A percentile compares a stretch with the other conserved stretches of the same genome.
Evolutionary conservation across 1,140 invertebrate genomes (phyloP).

Genomic region (Temnothorax longispinosus): DNA sequence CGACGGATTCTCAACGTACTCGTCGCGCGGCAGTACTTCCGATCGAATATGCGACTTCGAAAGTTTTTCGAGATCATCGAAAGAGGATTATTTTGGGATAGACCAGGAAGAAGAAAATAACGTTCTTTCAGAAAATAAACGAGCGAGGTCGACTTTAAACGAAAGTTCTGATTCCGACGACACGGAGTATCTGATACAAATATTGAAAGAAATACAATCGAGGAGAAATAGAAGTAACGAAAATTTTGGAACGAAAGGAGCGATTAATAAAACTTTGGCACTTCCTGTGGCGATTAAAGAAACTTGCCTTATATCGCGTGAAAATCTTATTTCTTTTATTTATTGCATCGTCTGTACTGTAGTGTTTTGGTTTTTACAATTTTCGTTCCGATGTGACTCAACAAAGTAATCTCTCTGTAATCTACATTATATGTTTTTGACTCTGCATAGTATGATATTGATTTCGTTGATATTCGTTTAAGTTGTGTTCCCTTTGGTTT

Average conservation of each 20-base stretch:
- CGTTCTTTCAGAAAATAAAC: background rate
- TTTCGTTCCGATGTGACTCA: slow-evolving; percentile 69
- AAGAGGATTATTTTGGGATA: background rate
- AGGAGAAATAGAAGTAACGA: background rate
- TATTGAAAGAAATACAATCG: no score
- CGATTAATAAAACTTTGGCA: background rate
- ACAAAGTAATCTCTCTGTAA: slow-evolving; percentile 22
- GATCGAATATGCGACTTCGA: background rate
- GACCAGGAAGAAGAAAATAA: background rate
- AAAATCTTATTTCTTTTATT: slow-evolving; percentile 61
- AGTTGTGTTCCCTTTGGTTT: background rate
- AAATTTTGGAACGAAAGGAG: background rate
- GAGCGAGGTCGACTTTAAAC: background rate
- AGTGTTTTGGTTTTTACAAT: slow-evolving; percentile 75
- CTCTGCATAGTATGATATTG: background rate
- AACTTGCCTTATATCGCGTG: slow-evolving; percentile 48
- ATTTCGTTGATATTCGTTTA: slow-evolving; percentile 37
- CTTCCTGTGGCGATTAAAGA: background rate
- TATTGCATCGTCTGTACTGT: slow-evolving; percentile 73
- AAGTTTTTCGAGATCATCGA: background rate
- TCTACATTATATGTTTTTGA: background rate
- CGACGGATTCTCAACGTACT: background rate
- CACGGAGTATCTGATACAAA: background rate
- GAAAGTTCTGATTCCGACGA: background rate
- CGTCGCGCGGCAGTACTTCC: background rate